Evolutionary conservation across 2,113 vertebrate species (phyloP), one percentile per base, ranked within the genome.

Genomic region (Halcyon senegalensis): DNA sequence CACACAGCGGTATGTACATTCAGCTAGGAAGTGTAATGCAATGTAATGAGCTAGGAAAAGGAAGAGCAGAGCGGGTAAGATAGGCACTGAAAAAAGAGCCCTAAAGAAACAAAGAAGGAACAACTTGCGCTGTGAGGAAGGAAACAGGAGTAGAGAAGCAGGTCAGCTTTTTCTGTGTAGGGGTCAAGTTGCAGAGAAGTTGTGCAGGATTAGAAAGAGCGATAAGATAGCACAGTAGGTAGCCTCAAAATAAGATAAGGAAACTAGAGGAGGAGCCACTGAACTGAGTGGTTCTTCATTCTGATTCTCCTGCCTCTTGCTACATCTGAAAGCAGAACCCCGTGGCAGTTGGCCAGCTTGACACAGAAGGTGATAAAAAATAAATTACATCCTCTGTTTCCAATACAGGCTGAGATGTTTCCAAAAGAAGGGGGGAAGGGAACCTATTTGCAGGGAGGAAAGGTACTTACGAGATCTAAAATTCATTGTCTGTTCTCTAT

Each of bases 361-460:
- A 96, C 95, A 82, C 69, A 46, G 83, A 96, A 84, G 66, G 92
- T 1, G 74, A 96, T 97, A 96, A 96, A 96, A 51, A 96, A 97
- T 95, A 91, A 95, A 95, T 95, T 83, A 83, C 82, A 95, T 94
- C 84, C 93, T 89, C 84, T 93, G 89, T 92, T 96, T 94, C 86
- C 62, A 96, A 39, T 89, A 89, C 83, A 92, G 91, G 53, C 68
- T 10, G 77, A 92, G 90, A 92, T 66, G 39, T 28, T 84, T 89
- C 89, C 83, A 94, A 62, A 88, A 68, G 85, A 84, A 74, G 19
- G 18, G 83, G 73, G 92, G 73, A 68, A 95, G 76, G 90, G 77
- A 66, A 81, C 35, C 78, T 84, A 69, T 8, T 33, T 92, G 51
- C 73, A 87, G 84, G 50, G 89, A 87, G 66, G 28, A 89, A 94